phyloP scores from a whole-genome alignment of 1,140 invertebrate genomes.

The Anagrus nilaparvatae region DNA sequence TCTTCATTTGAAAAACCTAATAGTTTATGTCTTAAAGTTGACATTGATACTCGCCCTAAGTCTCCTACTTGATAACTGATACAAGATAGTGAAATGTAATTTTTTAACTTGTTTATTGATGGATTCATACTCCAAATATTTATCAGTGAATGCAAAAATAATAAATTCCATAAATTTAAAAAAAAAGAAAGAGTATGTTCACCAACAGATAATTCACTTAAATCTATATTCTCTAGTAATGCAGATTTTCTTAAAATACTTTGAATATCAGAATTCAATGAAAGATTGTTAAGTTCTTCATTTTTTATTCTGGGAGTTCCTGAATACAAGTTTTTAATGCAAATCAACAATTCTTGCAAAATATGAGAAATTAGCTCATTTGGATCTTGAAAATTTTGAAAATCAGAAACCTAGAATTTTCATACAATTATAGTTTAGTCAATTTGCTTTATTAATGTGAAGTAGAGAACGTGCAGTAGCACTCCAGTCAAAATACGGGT shows the following conservation, averaged over 20 bases:
- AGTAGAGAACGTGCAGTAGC: no score
- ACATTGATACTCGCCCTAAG: constrained; percentile 32
- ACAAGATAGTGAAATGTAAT: constrained; percentile 25
- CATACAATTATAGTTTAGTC: no score
- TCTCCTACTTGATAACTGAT: constrained; percentile 35
- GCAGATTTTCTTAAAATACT: constrained; percentile 26
- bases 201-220: constrained; percentile 31
- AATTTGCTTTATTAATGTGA: no score
- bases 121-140: constrained; percentile 23
- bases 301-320: constrained; percentile 14
- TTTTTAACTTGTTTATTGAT: constrained; percentile 22
- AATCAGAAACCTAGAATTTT: constrained; percentile 11
- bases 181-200: constrained; percentile 36
- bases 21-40: constrained; percentile 27
- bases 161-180: constrained; percentile 33
- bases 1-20: constrained; percentile 22
- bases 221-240: constrained; percentile 25
- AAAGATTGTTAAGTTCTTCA: constrained; percentile 15
- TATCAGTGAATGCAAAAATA: constrained; percentile 29
- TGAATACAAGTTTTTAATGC: constrained; percentile 15
- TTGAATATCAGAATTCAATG: constrained; percentile 18
- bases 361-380: constrained; percentile 30
- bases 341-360: constrained; percentile 23
- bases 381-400: constrained; percentile 20
- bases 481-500: no score